Percentiles rank a stretch among this genome's conserved stretches.
phyloP scores from a whole-genome alignment of 2,888 invertebrate species.

The Ormyrus pomaceus region DNA sequence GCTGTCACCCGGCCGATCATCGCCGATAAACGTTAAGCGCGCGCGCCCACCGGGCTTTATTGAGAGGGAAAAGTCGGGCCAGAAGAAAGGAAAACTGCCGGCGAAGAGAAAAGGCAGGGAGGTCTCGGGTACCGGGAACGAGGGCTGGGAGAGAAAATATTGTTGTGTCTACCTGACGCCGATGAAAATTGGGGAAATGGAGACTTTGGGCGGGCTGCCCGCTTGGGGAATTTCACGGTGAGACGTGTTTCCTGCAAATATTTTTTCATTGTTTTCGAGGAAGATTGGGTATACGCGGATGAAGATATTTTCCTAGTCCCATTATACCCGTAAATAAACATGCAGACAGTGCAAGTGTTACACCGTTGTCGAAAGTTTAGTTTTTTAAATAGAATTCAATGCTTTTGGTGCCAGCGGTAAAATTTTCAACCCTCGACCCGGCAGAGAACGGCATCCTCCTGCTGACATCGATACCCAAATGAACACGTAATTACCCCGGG shows the following conservation, averaged over 20 bases:
- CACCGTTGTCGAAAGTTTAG: no score
- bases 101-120: not conserved
- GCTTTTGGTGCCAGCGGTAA: no score
- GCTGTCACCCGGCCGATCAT: constrained; percentile 24
- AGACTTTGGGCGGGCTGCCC: constrained; percentile 8
- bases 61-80: constrained; percentile 6
- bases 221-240: constrained; percentile 32
- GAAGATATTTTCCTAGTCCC: constrained; percentile 12
- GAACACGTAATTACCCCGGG: no score
- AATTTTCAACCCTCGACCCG: no score
- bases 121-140: constrained; percentile 23
- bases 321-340: no score
- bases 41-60: not conserved
- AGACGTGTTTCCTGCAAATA: not conserved
- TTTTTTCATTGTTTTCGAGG: constrained; percentile 7
- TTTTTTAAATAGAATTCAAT: no score
- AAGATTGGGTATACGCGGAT: not conserved
- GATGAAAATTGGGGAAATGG: constrained; percentile 30
- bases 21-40: constrained; percentile 27
- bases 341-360: no score
- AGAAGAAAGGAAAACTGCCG: constrained; percentile 53
- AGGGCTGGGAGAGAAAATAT: constrained; percentile 9
- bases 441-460: no score
- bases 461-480: no score
- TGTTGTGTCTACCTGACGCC: constrained; percentile 21